Base-by-base conservation (phyloP, 92 coral and sea anemone species). In the Epizoanthus stellaris region DNA sequence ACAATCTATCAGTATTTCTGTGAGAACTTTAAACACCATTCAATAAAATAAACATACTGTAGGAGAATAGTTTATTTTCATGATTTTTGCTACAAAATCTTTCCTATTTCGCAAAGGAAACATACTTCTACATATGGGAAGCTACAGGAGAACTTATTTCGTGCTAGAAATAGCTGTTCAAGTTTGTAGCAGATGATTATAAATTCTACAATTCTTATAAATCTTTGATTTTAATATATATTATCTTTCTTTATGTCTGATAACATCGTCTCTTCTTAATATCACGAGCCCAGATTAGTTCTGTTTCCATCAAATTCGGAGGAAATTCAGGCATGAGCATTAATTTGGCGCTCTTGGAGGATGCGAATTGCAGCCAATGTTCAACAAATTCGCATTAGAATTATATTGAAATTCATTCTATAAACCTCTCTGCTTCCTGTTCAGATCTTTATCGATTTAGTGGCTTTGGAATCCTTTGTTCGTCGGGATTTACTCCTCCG, bases 191-290 rank as follows among this genome's bases (percentile, higher is more conserved):
- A 19, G 70, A 19, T 77, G 72, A 61, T 79, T 79, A 62, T 23
- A 63, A 79, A 79, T 79, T 79, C 71, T 77, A 77, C 70, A 47
- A 62, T 61, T 79, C 21, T 43, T 79, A 79, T 79, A 79, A 79
- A 79, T 79, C 56, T 79, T 79, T 79, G 83, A 62, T 79, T 79
- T 62, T 79, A 79, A 79, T 79, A 79, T 79, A 79, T 79, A 79
- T 61, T 79, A 62, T 79, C 25, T 79, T 63, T 64, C 65, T 58
- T 79, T 61, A n/a, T 62, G 83, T 79, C 20, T 63, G 72, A 79
- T 79, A 62, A 79, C 71, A 62, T 63, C 34, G 83, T 62, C 23
- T 64, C 53, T 63, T 79, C 71, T 79, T 79, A 45, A 17, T 62
- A 62, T 79, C 53, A 62, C 67, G 14, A 62, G 23, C 61, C 83